Evolutionary conservation across 2,113 vertebrate species (phyloP), one percentile per base, ranked within the genome.

Genomic region (Gulo gulo): DNA sequence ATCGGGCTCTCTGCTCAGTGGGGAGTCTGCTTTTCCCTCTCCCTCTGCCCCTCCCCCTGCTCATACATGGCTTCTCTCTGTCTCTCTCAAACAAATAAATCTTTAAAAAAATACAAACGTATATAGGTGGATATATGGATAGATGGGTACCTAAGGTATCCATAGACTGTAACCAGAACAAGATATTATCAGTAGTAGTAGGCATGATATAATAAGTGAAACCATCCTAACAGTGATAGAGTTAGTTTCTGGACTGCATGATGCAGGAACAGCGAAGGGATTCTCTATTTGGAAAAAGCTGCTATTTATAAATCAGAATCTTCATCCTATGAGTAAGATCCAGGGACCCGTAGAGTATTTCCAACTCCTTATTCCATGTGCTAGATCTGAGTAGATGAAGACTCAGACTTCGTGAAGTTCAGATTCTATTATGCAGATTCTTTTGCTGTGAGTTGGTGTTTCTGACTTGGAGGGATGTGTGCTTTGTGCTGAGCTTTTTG

Each of bases 301-400:
- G 42, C 96, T 88, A 79, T 97, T 98, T 97, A 80, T 93, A 95
- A 94, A 91, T 45, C 78, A 31, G 65, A 93, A 59, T 96, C 85
- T 94, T 95, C 78, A 42, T 95, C 67, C 73, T 94, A 0, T 80
- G 92, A 95, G 86, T 80, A 91, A 95, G 88, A 84, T 39, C 45
- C n/a, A 73, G 91, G 45, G 81, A 85, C 73, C 65, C 2, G 23
- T 81, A 36, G 39, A 34, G 52, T 93, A 31, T 84, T 96, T 95
- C 42, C 47, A 29, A 8, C 57, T 95, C 79, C 82, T 57, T 55
- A 0, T 79, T 82, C 4, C n/a, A 18, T 23, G 45, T 23, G 1
- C 84, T 50, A 7, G n/a, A 59, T 90, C 42, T 42, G 67, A 74
- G 78, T 78, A 29, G 47, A 42, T 36, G 36, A 76, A 93, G 65